These are phyloP conservation scores for Epsilonema sp. DNA, from an alignment of 2,888 invertebrate genomes.

Conservation along the genomic window DNA sequence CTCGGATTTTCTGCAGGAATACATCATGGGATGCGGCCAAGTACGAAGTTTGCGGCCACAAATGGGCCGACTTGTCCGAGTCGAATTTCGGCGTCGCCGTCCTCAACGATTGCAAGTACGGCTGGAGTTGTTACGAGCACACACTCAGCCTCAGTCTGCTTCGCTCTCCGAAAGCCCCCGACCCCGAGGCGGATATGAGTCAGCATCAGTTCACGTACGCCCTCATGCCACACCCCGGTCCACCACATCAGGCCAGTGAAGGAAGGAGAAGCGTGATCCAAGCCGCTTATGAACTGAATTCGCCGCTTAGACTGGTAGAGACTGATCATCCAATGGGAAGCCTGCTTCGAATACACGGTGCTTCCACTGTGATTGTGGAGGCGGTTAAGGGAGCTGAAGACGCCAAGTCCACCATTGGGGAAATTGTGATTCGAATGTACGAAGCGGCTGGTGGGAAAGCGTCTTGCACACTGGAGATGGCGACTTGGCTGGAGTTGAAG, in stretches of 20 bases:
- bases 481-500: neutral
- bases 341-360: neutral
- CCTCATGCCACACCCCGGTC: conserved; percentile 31
- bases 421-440: neutral
- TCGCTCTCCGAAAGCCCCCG: conserved; percentile 36
- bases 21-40: conserved; percentile 37
- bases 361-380: neutral
- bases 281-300: conserved; percentile 5
- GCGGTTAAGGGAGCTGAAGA: neutral
- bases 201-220: conserved; percentile 35
- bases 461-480: neutral
- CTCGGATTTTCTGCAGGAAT: too few relatives aligned
- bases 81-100: conserved; percentile 32
- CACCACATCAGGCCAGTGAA: neutral
- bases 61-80: conserved; percentile 38
- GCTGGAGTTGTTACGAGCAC: conserved; percentile 33
- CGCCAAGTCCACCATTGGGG: too few relatives aligned
- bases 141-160: conserved; percentile 34
- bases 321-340: neutral
- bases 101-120: conserved; percentile 37
- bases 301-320: neutral
- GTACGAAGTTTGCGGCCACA: conserved; percentile 36
- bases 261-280: conserved; percentile 1
- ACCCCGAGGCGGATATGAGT: conserved; percentile 35
- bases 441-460: neutral